Percentiles rank a stretch among this genome's conserved stretches.
Conservation (phyloP, 2,797 vertebrate genomes). For the Hydrolagus colliei region DNA sequence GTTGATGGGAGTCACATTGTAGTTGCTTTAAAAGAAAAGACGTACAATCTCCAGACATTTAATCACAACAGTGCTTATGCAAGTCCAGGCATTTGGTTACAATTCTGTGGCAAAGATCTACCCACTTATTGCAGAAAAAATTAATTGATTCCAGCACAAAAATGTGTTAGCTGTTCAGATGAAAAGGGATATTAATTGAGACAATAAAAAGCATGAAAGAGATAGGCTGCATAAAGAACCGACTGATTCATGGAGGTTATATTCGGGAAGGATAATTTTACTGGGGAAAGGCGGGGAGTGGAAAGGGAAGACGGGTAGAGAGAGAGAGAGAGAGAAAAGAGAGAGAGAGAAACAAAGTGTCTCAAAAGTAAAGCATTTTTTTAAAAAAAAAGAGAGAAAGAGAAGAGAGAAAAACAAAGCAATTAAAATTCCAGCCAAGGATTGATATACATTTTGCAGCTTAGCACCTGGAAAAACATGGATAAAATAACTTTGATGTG, state of each 20-base stretch:
- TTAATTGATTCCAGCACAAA: not conserved
- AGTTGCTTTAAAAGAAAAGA: not conserved
- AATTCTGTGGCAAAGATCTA: not conserved
- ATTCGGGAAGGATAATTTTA: slow-evolving; percentile 4
- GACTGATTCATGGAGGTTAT: not conserved
- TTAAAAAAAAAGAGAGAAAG: too few relatives aligned
- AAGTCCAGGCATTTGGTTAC: not conserved
- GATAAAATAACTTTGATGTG: slow-evolving; percentile 58
- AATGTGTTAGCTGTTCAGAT: slow-evolving; percentile 5
- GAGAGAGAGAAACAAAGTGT: not conserved
- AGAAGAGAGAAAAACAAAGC: not conserved
- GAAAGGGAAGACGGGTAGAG: too few relatives aligned
- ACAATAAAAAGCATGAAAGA: not conserved
- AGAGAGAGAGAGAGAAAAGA: too few relatives aligned
- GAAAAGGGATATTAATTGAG: slow-evolving; percentile 1
- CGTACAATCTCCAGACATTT: not conserved
- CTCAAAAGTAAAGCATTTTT: not conserved
- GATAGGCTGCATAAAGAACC: not conserved
- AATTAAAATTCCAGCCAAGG: slow-evolving; percentile 16
- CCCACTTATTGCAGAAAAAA: not conserved
- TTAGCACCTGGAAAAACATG: slow-evolving; percentile 66
- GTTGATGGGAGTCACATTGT: not conserved
- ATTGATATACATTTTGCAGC: slow-evolving; percentile 36
- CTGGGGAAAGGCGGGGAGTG: too few relatives aligned
- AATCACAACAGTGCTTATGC: not conserved